Conservation (phyloP, 2,797 vertebrate species). For the Mormyrus hasselquistii region DNA sequence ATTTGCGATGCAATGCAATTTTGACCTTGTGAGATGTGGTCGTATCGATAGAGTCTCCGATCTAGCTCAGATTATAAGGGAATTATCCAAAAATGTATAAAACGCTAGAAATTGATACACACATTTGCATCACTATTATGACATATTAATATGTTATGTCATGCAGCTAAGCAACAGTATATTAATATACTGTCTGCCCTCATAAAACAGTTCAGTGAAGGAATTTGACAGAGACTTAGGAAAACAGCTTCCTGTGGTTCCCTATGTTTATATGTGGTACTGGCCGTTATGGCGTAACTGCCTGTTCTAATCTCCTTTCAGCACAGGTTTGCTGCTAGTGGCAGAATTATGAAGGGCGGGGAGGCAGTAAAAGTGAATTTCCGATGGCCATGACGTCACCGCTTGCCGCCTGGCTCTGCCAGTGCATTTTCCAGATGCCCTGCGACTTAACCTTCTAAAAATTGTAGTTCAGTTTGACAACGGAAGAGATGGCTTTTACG, state of each 20-base stretch:
- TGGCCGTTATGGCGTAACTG: neutral
- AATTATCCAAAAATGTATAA: neutral
- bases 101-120: neutral
- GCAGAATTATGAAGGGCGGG: neutral
- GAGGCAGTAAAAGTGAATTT: neutral
- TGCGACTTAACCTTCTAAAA: neutral
- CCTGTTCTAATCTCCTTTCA: conserved; percentile 27
- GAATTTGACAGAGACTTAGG: neutral
- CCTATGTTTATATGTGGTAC: neutral
- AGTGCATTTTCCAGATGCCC: neutral
- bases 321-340: conserved; percentile 38
- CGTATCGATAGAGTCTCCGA: neutral
- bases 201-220: conserved; percentile 14
- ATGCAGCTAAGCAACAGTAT: conserved; percentile 33
- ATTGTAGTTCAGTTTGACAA: neutral
- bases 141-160: neutral
- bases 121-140: neutral
- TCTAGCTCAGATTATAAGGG: neutral
- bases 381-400: neutral
- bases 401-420: neutral
- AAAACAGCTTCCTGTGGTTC: neutral
- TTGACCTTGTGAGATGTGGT: neutral
- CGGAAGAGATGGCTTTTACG: neutral
- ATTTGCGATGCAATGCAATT: neutral
- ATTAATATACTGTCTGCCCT: conserved; percentile 31